A percentile compares a stretch with the other conserved stretches of the same genome.
Evolutionary conservation across 2,797 vertebrate genomes (phyloP).

Genomic region (Hapalemur alaotrensis): DNA sequence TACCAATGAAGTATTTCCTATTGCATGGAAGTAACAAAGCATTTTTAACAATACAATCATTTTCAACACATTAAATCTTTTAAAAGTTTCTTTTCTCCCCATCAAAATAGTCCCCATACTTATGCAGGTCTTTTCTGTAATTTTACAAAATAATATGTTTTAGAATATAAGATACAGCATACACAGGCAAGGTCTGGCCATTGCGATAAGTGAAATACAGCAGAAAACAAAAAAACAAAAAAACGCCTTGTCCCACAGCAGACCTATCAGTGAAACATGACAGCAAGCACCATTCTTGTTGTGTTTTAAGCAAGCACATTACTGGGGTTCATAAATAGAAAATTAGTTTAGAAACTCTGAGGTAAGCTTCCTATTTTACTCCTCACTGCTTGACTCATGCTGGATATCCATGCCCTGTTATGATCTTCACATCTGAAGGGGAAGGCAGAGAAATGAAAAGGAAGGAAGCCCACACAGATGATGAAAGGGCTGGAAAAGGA

Average conservation of each 20-base stretch:
- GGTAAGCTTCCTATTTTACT: constrained; percentile 49
- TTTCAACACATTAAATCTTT: neutral
- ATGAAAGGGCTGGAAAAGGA: constrained; percentile 31
- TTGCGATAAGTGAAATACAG: neutral
- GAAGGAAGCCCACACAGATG: neutral
- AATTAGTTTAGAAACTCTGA: constrained; percentile 56
- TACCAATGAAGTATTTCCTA: neutral
- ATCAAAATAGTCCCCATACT: neutral
- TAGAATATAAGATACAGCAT: neutral
- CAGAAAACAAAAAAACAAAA: neutral
- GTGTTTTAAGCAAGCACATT: constrained; percentile 28
- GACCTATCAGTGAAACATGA: neutral
- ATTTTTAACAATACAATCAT: neutral
- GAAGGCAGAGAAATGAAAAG: neutral
- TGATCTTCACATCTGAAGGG: constrained; percentile 4
- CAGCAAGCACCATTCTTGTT: neutral
- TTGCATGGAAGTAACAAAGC: neutral
- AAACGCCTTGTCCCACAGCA: neutral
- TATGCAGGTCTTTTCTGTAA: neutral
- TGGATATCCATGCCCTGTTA: neutral
- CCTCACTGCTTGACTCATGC: neutral
- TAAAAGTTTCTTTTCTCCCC: neutral
- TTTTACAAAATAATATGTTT: neutral
- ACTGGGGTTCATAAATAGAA: constrained; percentile 54
- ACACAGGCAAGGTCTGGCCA: neutral